These are phyloP conservation scores for Callospermophilus lateralis DNA, from an alignment of 2,113 vertebrate species.

Conservation along the genomic window DNA sequence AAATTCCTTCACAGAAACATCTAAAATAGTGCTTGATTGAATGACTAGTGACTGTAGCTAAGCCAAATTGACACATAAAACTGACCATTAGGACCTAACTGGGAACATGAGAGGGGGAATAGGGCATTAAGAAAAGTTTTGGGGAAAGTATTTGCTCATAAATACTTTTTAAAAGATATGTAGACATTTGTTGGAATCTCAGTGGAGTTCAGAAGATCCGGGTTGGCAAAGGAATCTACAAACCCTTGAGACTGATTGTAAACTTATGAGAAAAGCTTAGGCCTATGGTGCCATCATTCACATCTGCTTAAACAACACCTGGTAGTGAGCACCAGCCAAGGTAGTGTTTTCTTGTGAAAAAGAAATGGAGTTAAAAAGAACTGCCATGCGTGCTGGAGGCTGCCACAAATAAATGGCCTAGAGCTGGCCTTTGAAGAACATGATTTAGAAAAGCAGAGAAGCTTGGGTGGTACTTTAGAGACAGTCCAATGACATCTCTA, in stretches of 20 bases:
- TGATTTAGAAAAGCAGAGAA: background rate
- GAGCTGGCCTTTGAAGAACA: background rate
- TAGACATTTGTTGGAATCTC: background rate
- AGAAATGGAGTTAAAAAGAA: background rate
- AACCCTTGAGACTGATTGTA: background rate
- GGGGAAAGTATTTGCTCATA: background rate
- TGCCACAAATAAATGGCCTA: background rate
- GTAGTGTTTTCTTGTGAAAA: background rate
- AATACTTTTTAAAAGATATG: conserved; percentile 3
- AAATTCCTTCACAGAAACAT: background rate
- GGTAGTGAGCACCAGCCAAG: background rate
- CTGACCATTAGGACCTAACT: background rate
- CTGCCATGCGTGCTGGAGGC: background rate
- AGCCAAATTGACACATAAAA: background rate
- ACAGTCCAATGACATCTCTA: background rate
- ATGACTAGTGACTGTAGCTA: background rate
- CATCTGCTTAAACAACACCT: background rate
- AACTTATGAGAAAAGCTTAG: background rate
- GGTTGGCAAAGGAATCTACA: background rate
- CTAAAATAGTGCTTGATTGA: background rate
- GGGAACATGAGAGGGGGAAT: accelerated
- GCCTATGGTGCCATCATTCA: background rate
- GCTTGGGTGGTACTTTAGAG: background rate
- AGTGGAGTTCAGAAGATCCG: background rate
- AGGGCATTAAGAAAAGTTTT: background rate